Evolutionary conservation across 2,113 vertebrate genomes (phyloP), one percentile per base, ranked within the genome.

Genomic region (Chitala chitala): DNA sequence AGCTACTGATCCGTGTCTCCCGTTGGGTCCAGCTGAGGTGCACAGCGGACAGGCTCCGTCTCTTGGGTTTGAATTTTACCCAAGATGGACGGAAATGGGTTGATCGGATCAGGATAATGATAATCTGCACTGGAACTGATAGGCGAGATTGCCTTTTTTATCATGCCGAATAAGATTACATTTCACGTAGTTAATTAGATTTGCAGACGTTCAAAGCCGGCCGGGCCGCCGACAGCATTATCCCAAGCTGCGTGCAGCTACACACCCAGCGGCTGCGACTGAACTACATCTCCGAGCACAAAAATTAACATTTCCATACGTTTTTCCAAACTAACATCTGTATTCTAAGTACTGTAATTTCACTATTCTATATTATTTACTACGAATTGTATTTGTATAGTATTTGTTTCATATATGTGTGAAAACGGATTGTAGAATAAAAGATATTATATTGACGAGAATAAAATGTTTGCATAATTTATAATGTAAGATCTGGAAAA

Each of bases 131-230:
- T 26, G 40, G 13, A 12, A 68, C 40, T n/a, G 64, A 68, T 68
- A 68, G 22, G 40, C n/a, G 64, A 48, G n/a, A 46, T 68, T 48
- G 10, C 8, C 15, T 68, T 26, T 68, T 46, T 51, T 51, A 38
- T 48, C 42, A 26, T 68, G 22, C 20, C 42, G 15, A 48, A 24
- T 38, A 22, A 68, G 42, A 68, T 46, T n/a, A n/a, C 15, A 55
- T 55, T 24, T 48, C 12, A 15, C 64, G 46, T 17, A 68, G 29
- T 68, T 68, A 68, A 68, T 68, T 48, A 15, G n/a, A n/a, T 48
- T 68, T n/a, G 42, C 42, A 24, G 22, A 68, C 38, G 42, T 24
- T 68, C 42, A 20, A 68, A 68, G 22, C 7, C 42, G 40, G 29
- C 64, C 64, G 7, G 10, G 42, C 42, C 7, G 10, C 26, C 40